These are phyloP conservation scores for Exocentrus adspersus DNA, from an alignment of 2,888 invertebrate genomes.

Conservation along the genomic window DNA sequence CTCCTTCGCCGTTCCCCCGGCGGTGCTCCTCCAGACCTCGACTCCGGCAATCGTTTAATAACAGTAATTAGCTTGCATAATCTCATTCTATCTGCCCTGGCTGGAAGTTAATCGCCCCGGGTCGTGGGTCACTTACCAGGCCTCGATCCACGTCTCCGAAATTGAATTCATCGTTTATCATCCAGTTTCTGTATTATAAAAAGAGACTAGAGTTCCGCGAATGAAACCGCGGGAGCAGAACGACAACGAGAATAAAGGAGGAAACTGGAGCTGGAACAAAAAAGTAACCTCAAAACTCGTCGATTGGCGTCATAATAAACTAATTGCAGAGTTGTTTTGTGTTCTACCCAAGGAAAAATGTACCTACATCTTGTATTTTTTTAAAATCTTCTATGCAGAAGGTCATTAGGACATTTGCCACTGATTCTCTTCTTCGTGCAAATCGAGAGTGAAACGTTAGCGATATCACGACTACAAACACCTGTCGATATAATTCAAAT, in stretches of 20 bases:
- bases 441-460: constrained; percentile 39
- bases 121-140: constrained; percentile 28
- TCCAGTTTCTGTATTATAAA: too few relatives aligned
- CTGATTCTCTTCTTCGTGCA: constrained; percentile 19
- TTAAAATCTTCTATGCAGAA: too few relatives aligned
- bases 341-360: too few relatives aligned
- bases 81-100: constrained; percentile 19
- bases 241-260: too few relatives aligned
- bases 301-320: too few relatives aligned
- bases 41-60: constrained; percentile 23
- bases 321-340: too few relatives aligned
- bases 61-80: constrained; percentile 32
- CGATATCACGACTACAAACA: constrained; percentile 27
- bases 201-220: too few relatives aligned
- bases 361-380: too few relatives aligned
- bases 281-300: too few relatives aligned
- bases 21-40: constrained; percentile 6
- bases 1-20: constrained; percentile 18
- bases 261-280: too few relatives aligned
- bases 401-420: too few relatives aligned
- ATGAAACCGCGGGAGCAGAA: too few relatives aligned
- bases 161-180: constrained; percentile 19
- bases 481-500: not conserved
- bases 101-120: constrained; percentile 27
- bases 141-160: constrained; percentile 28